Conservation (phyloP, 2,888 invertebrate species). For the Xanthia icteritia region DNA sequence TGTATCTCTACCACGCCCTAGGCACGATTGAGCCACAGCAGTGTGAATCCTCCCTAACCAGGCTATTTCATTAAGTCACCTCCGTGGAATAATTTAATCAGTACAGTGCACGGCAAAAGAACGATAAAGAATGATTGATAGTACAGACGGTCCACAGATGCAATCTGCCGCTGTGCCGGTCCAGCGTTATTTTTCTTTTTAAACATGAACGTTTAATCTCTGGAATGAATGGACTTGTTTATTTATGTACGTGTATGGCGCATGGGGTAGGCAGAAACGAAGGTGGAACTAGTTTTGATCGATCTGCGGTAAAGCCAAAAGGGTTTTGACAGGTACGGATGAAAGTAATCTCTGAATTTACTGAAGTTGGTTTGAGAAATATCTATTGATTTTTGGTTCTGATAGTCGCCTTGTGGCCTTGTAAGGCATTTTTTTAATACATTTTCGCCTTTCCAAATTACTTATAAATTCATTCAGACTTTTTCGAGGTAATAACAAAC, state of each 20-base stretch:
- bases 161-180: slow-evolving; percentile 73
- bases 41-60: slow-evolving; percentile 73
- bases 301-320: slow-evolving; percentile 59
- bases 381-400: slow-evolving; percentile 20
- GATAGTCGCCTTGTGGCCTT: slow-evolving; percentile 6
- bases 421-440: background rate
- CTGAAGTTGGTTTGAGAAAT: slow-evolving; percentile 25
- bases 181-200: slow-evolving; percentile 68
- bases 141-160: slow-evolving; percentile 78
- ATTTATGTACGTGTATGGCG: slow-evolving; percentile 65
- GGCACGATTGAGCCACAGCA: slow-evolving; percentile 11
- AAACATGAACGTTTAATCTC: slow-evolving; percentile 69
- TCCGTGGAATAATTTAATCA: slow-evolving; percentile 88
- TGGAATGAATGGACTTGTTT: slow-evolving; percentile 69
- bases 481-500: no score
- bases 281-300: slow-evolving; percentile 63
- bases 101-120: slow-evolving; percentile 85
- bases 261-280: slow-evolving; percentile 53
- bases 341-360: slow-evolving; percentile 46
- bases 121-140: slow-evolving; percentile 89
- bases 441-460: no score
- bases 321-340: slow-evolving; percentile 56
- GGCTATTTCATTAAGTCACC: slow-evolving; percentile 87
- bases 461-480: background rate
- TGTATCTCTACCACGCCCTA: no score